A percentile compares a stretch with the other conserved stretches of the same genome.
Conservation (phyloP, 2,888 invertebrate genomes). For the Agrotis ipsilon region DNA sequence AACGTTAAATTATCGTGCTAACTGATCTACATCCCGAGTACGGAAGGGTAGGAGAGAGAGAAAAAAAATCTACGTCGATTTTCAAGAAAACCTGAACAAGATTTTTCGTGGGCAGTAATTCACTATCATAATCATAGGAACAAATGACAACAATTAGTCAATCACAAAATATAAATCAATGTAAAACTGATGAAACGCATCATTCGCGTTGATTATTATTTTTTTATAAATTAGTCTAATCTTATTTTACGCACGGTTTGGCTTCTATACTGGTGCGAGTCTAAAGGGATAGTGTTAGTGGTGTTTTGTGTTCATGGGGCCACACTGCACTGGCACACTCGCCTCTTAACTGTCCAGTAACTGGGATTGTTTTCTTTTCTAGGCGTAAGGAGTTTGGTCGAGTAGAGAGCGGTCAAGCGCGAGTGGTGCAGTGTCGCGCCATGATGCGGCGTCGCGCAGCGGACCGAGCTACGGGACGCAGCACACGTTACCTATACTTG, state of each 20-base stretch:
- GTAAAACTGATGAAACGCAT: slow-evolving; percentile 86
- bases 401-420: slow-evolving; percentile 24
- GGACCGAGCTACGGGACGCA: slow-evolving; percentile 79
- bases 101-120: slow-evolving; percentile 80
- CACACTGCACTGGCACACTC: slow-evolving; percentile 62
- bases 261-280: slow-evolving; percentile 89
- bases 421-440: slow-evolving; percentile 47
- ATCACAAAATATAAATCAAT: slow-evolving; percentile 88
- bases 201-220: slow-evolving; percentile 79
- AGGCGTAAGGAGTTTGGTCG: slow-evolving; percentile 7
- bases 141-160: slow-evolving; percentile 89
- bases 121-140: slow-evolving; percentile 89
- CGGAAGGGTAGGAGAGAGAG: slow-evolving; percentile 74
- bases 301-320: slow-evolving; percentile 74
- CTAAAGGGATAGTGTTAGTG: slow-evolving; percentile 83
- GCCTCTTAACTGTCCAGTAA: not conserved
- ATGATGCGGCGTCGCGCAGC: slow-evolving; percentile 68
- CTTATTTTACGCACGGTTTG: slow-evolving; percentile 89
- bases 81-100: slow-evolving; percentile 90
- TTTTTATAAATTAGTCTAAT: slow-evolving; percentile 77
- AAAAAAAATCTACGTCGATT: slow-evolving; percentile 88
- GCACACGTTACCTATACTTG: slow-evolving; percentile 79
- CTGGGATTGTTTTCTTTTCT: not conserved
- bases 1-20: slow-evolving; percentile 79
- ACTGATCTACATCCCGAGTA: slow-evolving; percentile 78